Percentiles rank a stretch among this genome's conserved stretches.
Conservation (phyloP, 2,888 invertebrate genomes). For the Cyrtodaria siliqua region DNA sequence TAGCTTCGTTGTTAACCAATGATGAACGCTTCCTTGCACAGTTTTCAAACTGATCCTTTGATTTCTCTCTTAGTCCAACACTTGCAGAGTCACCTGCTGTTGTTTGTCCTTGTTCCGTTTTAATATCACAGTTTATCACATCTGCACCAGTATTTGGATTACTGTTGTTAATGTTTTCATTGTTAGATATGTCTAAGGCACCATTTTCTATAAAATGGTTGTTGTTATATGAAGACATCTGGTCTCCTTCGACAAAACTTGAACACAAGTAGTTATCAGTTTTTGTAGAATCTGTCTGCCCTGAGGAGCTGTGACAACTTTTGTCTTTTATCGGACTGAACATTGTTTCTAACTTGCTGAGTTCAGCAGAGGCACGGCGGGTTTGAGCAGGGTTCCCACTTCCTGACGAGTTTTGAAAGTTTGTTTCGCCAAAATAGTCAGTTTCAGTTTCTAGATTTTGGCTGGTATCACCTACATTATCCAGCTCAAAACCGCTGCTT, state of each 20-base stretch:
- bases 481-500: constrained; percentile 4
- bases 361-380: too few species aligned
- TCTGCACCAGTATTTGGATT: background rate
- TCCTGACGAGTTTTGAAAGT: background rate
- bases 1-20: constrained; percentile 12
- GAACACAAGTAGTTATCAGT: constrained; percentile 24
- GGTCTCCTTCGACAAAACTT: constrained; percentile 32
- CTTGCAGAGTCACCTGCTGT: background rate
- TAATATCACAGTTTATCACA: background rate
- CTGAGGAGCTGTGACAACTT: constrained; percentile 2
- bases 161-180: too few species aligned
- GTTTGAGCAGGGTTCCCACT: too few species aligned
- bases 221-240: background rate
- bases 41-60: background rate
- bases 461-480: background rate
- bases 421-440: background rate
- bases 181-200: background rate
- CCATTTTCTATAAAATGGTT: background rate
- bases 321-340: constrained; percentile 41
- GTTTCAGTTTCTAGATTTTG: too few species aligned
- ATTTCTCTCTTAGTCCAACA: background rate
- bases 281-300: background rate
- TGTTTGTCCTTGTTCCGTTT: background rate
- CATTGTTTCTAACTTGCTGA: constrained; percentile 13
- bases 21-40: constrained; percentile 9